Evolutionary conservation across 2,888 invertebrate species (phyloP).

Genomic region (Xestia c-nigrum): DNA sequence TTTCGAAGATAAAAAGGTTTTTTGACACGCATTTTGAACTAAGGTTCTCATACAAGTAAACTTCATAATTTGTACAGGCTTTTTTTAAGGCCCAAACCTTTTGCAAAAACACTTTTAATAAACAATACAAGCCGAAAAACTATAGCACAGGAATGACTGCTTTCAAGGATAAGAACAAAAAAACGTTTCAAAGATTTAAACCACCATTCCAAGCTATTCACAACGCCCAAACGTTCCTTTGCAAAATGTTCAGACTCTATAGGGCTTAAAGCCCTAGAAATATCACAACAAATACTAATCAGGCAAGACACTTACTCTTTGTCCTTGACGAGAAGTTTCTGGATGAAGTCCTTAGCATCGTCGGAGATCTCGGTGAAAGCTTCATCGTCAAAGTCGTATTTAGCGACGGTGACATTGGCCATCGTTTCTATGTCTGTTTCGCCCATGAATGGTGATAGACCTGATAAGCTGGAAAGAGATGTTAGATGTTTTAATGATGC

Average conservation of each 20-base stretch:
- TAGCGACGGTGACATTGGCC: slow-evolving; percentile 99
- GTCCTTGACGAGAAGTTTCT: slow-evolving; percentile 97
- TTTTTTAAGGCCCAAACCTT: slow-evolving; percentile 38
- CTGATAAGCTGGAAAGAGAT: slow-evolving; percentile 93
- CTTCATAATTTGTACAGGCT: slow-evolving; percentile 37
- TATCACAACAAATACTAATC: slow-evolving; percentile 48
- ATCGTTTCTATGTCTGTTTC: slow-evolving; percentile 99
- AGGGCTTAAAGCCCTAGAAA: slow-evolving; percentile 18
- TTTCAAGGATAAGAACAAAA: neutral
- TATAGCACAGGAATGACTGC: neutral
- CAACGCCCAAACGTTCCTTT: slow-evolving; percentile 27
- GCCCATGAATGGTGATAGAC: slow-evolving; percentile 99
- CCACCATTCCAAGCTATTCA: neutral
- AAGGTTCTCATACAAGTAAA: slow-evolving; percentile 38
- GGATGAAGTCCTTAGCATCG: slow-evolving; percentile 98
- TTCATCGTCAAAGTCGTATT: slow-evolving; percentile 99
- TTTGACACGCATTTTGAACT: slow-evolving; percentile 46
- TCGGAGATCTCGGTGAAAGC: slow-evolving; percentile 98
- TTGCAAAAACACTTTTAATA: slow-evolving; percentile 32
- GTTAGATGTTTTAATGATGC: slow-evolving; percentile 2
- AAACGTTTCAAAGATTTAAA: slow-evolving; percentile 5
- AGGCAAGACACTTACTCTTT: slow-evolving; percentile 93
- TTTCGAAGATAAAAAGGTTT: slow-evolving; percentile 20
- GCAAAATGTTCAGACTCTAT: slow-evolving; percentile 43
- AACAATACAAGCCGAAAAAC: neutral